Base-by-base conservation (phyloP, 1,140 invertebrate genomes). In the Hycleus cichorii region DNA sequence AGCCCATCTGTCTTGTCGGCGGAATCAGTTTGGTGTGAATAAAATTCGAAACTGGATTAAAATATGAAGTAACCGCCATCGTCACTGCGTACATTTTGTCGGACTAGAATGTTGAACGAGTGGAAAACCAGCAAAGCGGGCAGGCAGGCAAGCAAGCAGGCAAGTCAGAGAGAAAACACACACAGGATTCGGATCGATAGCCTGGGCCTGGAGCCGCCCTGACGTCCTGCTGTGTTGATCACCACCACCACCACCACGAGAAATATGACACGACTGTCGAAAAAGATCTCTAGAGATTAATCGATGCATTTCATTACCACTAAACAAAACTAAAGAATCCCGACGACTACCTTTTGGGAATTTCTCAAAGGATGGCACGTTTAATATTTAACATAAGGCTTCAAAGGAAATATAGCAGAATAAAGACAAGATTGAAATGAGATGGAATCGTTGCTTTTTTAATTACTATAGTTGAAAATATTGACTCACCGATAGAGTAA, bases 1-100 rank as follows among this genome's bases (percentile, higher is more conserved):
- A 47, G 45, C 44, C 57, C 56, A 62, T 62, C 60, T 56, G 55
- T 62, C 60, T 62, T 62, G 51, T 62, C 60, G 39, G n/a, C 52
- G 47, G 46, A 50, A 55, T 52, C 60, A 43, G 51, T 62, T 62
- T 47, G 1, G 60, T 50, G 58, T 50, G 58, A 47, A 55, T 55
- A 55, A 55, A 42, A 55, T 43, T 43, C 45, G 49, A 60, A 54
- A 8, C 43, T 27, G 18, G 18, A 18, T 18, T 18, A 18, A 18
- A 18, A 18, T 18, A 18, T 18, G 18, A 18, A 18, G 43, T 45
- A 46, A 46, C 42, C 11, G 25, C 9, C 43, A 54, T 27, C 7
- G 32, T 7, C 32, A 7, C 7, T 32, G 32, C 32, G 32, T 32
- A 32, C 32, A 32, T 32, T 32, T 32, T 3, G 32, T 25, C 11